These are phyloP conservation scores for Pangasius mekongensis DNA, from an alignment of 2,797 vertebrate genomes.

Conservation along the genomic window DNA sequence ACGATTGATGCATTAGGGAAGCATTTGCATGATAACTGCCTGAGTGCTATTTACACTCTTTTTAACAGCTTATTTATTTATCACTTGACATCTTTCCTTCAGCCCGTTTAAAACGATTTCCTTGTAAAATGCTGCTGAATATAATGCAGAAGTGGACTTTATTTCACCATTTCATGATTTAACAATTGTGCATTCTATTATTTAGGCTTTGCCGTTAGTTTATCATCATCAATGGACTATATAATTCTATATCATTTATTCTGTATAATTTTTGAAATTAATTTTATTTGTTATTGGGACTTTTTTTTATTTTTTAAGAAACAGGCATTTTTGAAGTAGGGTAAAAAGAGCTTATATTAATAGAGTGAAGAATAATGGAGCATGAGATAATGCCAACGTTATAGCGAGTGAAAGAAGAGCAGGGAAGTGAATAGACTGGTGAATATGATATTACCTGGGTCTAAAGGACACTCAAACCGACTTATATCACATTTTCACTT, in stretches of 20 bases:
- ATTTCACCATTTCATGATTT: neutral
- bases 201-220: neutral
- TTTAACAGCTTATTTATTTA: constrained; percentile 26
- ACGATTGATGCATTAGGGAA: constrained; percentile 5
- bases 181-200: neutral
- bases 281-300: neutral
- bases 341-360: neutral
- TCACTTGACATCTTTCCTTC: neutral
- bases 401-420: neutral
- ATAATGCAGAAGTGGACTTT: neutral
- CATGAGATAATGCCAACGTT: neutral
- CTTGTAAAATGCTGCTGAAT: neutral
- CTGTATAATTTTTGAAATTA: neutral
- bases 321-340: neutral
- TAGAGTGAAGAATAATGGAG: neutral
- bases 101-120: neutral
- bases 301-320: neutral
- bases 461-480: constrained; percentile 77
- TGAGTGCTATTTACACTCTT: constrained; percentile 11
- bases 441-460: constrained; percentile 81
- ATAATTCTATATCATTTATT: neutral
- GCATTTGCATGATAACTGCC: constrained; percentile 15
- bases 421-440: constrained; percentile 71
- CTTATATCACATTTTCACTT: constrained; percentile 81
- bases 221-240: neutral